Percentiles rank a stretch among this genome's conserved stretches.
phyloP scores from a whole-genome alignment of 2,113 vertebrate species.

The Sylvilagus bachmani region DNA sequence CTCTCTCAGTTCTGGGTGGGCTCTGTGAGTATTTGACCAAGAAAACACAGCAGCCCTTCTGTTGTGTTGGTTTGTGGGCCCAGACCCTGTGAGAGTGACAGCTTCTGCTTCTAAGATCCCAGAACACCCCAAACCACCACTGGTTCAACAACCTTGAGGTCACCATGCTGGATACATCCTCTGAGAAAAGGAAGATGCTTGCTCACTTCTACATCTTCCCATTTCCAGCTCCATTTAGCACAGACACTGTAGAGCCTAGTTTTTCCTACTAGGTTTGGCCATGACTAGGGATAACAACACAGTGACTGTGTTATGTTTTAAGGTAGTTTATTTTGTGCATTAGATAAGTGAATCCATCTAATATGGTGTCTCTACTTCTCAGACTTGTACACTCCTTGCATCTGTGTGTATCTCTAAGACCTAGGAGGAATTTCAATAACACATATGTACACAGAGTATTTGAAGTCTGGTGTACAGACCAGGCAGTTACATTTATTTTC shows the following conservation, averaged over 20 bases:
- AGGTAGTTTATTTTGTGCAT: background rate
- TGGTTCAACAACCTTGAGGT: background rate
- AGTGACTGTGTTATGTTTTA: background rate
- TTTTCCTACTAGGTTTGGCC: background rate
- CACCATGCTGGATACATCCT: background rate
- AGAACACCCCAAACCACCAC: background rate
- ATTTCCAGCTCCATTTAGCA: background rate
- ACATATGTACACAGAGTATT: background rate
- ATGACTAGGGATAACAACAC: background rate
- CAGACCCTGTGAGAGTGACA: background rate
- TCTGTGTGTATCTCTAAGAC: background rate
- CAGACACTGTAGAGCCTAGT: background rate
- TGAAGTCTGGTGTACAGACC: background rate
- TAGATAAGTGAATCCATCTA: background rate
- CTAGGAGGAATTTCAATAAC: background rate
- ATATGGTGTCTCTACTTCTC: background rate
- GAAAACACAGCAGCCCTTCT: background rate
- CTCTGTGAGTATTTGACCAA: background rate
- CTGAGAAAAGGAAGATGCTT: background rate
- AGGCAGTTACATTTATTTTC: background rate
- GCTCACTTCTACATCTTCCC: background rate
- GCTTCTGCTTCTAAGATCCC: background rate
- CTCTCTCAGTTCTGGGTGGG: background rate
- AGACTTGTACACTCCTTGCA: background rate
- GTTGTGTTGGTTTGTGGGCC: background rate